phyloP scores from a whole-genome alignment of 1,140 invertebrate species.

The Helicoverpa zea region DNA sequence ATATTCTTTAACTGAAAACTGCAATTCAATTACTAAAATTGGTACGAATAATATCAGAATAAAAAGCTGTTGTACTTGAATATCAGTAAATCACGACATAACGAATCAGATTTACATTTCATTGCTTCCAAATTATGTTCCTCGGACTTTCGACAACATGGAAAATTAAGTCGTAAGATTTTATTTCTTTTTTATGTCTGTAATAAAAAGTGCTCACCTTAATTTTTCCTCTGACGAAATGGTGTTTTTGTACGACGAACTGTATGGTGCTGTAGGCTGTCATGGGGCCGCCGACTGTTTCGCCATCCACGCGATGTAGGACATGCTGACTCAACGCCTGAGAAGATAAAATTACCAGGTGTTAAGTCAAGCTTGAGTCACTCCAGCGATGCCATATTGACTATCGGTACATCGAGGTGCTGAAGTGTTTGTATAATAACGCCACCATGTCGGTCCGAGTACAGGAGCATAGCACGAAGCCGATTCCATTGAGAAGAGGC shows the following conservation, averaged over 20 bases:
- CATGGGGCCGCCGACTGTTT: slow-evolving; percentile 71
- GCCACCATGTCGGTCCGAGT: no score
- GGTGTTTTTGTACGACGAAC: slow-evolving; percentile 85
- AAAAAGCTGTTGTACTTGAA: not conserved
- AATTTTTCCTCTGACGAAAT: slow-evolving; percentile 84
- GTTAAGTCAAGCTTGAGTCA: slow-evolving; percentile 18
- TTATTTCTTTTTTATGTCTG: slow-evolving; percentile 21
- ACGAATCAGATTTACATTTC: not conserved
- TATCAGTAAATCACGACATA: not conserved
- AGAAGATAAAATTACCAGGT: slow-evolving; percentile 38
- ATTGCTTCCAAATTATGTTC: not conserved
- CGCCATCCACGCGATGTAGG: slow-evolving; percentile 72
- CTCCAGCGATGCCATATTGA: no score
- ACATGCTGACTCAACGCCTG: slow-evolving; percentile 76
- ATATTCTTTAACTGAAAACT: no score
- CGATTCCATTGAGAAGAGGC: no score
- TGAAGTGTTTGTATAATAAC: no score
- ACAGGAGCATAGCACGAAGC: no score
- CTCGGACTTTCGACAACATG: not conserved
- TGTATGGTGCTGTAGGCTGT: slow-evolving; percentile 83
- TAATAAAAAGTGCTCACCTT: slow-evolving; percentile 75
- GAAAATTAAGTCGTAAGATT: slow-evolving; percentile 7
- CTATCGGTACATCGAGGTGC: no score
- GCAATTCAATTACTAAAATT: no score
- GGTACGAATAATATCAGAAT: no score